phyloP scores from a whole-genome alignment of 2,888 invertebrate genomes.

The Drosophila antonietae region DNA sequence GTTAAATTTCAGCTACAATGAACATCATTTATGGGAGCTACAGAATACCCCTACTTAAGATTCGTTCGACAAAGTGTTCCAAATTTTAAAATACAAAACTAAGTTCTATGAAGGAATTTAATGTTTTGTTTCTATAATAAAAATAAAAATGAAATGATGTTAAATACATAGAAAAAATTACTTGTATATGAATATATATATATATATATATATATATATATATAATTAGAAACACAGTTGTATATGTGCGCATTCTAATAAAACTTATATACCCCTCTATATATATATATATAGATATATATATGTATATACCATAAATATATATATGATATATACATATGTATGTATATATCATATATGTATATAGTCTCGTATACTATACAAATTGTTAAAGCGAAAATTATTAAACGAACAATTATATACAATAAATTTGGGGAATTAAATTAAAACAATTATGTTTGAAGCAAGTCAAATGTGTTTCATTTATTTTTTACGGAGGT shows the following conservation, averaged over 20 bases:
- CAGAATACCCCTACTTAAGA: conserved; percentile 6
- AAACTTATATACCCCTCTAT: conserved; percentile 12
- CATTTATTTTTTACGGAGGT: neutral
- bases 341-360: conserved; percentile 10
- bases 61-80: conserved; percentile 2
- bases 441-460: conserved; percentile 52
- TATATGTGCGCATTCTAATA: conserved; percentile 16
- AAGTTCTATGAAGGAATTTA: neutral
- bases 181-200: neutral
- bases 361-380: conserved; percentile 43
- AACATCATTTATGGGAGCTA: neutral
- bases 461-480: conserved; percentile 14
- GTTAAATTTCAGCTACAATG: too few species aligned
- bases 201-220: neutral
- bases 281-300: neutral
- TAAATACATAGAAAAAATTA: conserved; percentile 34
- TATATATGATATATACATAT: neutral
- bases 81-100: neutral
- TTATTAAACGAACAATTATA: conserved; percentile 50
- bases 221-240: neutral
- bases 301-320: neutral
- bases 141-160: neutral
- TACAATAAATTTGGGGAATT: conserved; percentile 49
- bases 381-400: conserved; percentile 43
- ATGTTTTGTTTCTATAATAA: conserved; percentile 1